Percentiles rank a stretch among this genome's conserved stretches.
These are phyloP conservation scores for Argyrosomus japonicus DNA, from an alignment of 2,113 vertebrate genomes.

Conservation along the genomic window DNA sequence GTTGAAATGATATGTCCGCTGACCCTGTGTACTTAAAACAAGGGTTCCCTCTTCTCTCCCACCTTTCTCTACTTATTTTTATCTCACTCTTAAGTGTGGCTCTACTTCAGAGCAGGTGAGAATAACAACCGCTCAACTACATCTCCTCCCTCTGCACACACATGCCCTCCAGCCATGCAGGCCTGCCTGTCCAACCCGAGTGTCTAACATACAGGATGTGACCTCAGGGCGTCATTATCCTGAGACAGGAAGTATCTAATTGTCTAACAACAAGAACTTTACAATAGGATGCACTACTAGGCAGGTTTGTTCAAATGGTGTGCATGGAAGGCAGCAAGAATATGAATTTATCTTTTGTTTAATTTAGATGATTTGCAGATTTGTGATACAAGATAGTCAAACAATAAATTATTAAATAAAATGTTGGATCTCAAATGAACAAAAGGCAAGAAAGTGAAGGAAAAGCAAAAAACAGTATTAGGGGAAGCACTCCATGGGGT, in stretches of 20 bases:
- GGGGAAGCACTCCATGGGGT: conserved; percentile 63
- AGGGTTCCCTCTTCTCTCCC: conserved; percentile 23
- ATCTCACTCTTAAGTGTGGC: conserved; percentile 57
- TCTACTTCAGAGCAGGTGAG: conserved; percentile 64
- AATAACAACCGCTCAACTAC: conserved; percentile 48
- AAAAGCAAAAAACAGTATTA: not conserved
- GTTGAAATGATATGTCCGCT: conserved; percentile 50
- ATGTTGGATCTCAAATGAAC: conserved; percentile 25
- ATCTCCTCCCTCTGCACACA: conserved; percentile 55
- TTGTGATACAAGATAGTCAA: not conserved
- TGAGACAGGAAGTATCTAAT: conserved; percentile 75
- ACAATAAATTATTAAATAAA: not conserved
- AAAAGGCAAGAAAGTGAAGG: conserved; percentile 19
- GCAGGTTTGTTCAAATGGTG: conserved; percentile 1
- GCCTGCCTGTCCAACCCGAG: conserved; percentile 51
- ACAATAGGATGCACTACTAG: conserved; percentile 54
- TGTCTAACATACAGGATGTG: conserved; percentile 75
- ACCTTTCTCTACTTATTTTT: conserved; percentile 55
- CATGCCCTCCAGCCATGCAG: conserved; percentile 52
- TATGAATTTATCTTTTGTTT: not conserved
- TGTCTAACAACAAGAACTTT: conserved; percentile 67
- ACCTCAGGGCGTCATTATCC: conserved; percentile 75
- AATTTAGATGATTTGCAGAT: conserved; percentile 36
- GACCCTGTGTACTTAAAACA: conserved; percentile 29
- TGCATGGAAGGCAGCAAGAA: not conserved